A percentile compares a stretch with the other conserved stretches of the same genome.
Conservation (phyloP, 2,113 vertebrate genomes). For the human (Homo sapiens) region DNA sequence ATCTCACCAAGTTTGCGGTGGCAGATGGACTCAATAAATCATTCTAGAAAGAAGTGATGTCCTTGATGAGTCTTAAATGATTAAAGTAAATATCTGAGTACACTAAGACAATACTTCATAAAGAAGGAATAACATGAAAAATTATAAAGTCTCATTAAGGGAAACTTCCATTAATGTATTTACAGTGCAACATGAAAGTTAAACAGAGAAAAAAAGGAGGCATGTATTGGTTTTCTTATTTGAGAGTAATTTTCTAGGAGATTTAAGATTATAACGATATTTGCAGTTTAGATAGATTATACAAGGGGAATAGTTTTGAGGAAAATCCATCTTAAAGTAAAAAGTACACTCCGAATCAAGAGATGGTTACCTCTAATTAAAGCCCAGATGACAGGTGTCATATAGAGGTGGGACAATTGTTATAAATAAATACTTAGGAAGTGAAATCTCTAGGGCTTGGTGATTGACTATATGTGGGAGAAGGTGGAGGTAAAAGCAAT, state of each 20-base stretch:
- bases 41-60: background rate
- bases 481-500: background rate
- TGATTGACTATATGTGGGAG: background rate
- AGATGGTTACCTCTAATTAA: background rate
- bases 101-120: background rate
- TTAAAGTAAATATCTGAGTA: background rate
- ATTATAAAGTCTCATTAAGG: background rate
- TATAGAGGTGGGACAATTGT: rapidly evolving
- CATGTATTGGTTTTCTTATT: background rate
- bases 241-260: background rate
- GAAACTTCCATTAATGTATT: background rate
- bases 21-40: background rate
- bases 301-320: background rate
- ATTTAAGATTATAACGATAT: background rate
- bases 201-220: background rate
- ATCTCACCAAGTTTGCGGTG: background rate
- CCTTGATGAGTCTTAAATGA: background rate
- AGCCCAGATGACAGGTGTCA: background rate
- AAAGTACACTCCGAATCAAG: background rate
- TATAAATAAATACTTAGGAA: background rate
- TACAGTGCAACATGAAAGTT: background rate
- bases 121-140: background rate
- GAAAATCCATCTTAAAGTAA: background rate
- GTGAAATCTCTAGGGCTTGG: background rate
- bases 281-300: background rate